Evolutionary conservation across 92 coral and sea anemone species (phyloP), one percentile per base, ranked within the genome.

Genomic region (Actinostola sp.): DNA sequence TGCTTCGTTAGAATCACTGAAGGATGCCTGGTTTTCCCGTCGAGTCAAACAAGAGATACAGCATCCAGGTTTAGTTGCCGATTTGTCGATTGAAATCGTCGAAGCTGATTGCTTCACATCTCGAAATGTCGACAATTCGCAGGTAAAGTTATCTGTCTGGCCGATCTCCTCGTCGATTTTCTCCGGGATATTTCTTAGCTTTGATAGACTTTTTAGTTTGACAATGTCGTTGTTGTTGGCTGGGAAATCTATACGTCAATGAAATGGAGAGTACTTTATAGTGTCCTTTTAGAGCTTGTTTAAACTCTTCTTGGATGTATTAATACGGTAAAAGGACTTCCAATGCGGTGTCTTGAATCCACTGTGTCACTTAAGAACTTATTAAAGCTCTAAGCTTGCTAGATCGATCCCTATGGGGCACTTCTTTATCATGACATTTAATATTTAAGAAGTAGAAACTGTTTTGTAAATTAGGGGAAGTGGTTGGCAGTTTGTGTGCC

Each of bases 121-220:
- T 3, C 30, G 33, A 71, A 39, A 80, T 80, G 85, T 80, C 85
- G 25, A 80, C 85, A 50, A 70, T 80, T 60, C 70, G 44, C 63
- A 80, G 85, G 85, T 80, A 80, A 35, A 30, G 36, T 14, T 21
- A 30, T 1, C 8, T 9, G 10, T 27, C 27, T 16, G n/a, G 11
- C 4, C 5, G 1, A 57, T 30, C 8, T 12, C 24, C 27, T 57
- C 5, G 32, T 30, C 39, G 39, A 57, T 7, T 27, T 57, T 57
- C 27, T 1, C 5, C 27, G 36, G 2, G 3, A 4, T 57, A 9
- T 4, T 5, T 16, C 15, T 57, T 3, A 29, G 21, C 13, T 57
- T 57, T 30, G 3, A 27, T 30, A 6, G 2, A 29, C 2, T 27
- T 30, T 53, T 53, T 53, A 16, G 59, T 28, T 53, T 53, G 59